phyloP scores from a whole-genome alignment of 2,888 invertebrate genomes.

The Monopis laevigella region DNA sequence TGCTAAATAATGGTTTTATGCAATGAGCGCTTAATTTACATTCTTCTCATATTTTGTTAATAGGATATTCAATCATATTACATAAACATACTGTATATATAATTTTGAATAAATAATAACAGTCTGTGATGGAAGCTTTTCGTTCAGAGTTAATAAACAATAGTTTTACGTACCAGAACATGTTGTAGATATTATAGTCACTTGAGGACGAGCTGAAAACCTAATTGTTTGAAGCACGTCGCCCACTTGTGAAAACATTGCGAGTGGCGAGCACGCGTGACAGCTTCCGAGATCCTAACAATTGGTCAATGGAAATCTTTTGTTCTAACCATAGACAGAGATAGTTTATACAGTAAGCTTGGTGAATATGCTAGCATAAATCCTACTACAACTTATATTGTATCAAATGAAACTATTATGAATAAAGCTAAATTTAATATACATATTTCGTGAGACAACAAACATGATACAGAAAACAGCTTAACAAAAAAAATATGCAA shows the following conservation, averaged over 20 bases:
- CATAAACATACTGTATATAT: no score
- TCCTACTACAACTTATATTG: no score
- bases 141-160: slow-evolving; percentile 8
- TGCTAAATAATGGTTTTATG: slow-evolving; percentile 40
- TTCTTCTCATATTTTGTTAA: background rate
- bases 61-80: no score
- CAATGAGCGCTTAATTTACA: slow-evolving; percentile 3
- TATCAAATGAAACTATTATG: background rate
- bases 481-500: no score
- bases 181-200: slow-evolving; percentile 47
- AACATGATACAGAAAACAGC: no score
- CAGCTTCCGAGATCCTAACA: slow-evolving; percentile 40
- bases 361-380: no score
- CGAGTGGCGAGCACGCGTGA: slow-evolving; percentile 42
- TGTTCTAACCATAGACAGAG: no score
- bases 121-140: background rate
- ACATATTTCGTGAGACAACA: no score
- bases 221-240: slow-evolving; percentile 43
- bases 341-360: no score
- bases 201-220: slow-evolving; percentile 44
- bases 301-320: slow-evolving; percentile 43
- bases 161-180: slow-evolving; percentile 1
- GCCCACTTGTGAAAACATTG: slow-evolving; percentile 39
- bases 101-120: background rate
- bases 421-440: background rate